Base-by-base conservation (phyloP, 2,888 invertebrate species). In the Drosophila barbarae region DNA sequence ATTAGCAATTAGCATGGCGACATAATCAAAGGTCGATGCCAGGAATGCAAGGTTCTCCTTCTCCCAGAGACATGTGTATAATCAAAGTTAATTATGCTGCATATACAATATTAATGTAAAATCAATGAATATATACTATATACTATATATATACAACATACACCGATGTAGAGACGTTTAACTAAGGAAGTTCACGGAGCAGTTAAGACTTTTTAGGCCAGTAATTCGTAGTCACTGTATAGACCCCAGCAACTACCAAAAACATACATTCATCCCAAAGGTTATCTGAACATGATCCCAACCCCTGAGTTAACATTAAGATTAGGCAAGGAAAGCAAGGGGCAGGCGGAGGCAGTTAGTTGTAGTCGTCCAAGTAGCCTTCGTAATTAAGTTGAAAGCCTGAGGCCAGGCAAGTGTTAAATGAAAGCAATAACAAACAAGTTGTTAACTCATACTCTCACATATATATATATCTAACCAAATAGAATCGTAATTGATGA, bases 61-160 rank as follows among this genome's bases (percentile, higher is more conserved):
- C 61, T 18, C 34, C 34, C 34, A 51, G 49, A 42, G 64, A 34
- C 60, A 60, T 70, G 84, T 85, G 76, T 75, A 80, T 84, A 80
- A 75, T 84, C 76, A 69, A 84, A 73, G 73, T 71, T 71, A 74
- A 70, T 69, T 73, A 77, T 85, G 79, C 79, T 79, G 85, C 79
- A 71, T 68, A 77, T 61, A 79, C 84, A 79, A 83, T 79, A 84
- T 66, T 57, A 68, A 77, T 69, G 55, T 74, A 71, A 64, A 67
- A 36, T 39, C 47, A 36, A 67, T 61, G 18, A 5, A 47, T 47
- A 47, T 38, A 69, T 18, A 39, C 59, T 34, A 42, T 26, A 46
- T 68, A 55, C 30, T 36, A 36, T 36, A 63, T 44, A 23, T 32
- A 26, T 23, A 63, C n/a, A 44, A 61, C 49, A 54, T 26, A 67